These are phyloP conservation scores for Hirtodrosophila duncani DNA, from an alignment of 2,888 invertebrate genomes.

Conservation along the genomic window DNA sequence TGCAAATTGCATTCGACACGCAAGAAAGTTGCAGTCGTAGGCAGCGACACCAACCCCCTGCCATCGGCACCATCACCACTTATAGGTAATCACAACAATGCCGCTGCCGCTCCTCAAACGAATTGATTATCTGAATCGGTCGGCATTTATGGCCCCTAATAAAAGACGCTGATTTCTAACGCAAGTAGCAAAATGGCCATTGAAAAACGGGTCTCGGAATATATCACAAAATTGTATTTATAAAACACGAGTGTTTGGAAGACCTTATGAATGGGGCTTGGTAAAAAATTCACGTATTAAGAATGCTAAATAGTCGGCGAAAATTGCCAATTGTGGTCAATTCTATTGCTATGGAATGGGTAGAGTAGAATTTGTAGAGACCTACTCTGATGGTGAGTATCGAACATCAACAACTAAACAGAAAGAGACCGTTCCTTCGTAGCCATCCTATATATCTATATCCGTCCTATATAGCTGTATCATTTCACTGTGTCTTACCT, in stretches of 20 bases:
- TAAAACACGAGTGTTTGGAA: not conserved
- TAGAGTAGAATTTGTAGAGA: too few relatives aligned
- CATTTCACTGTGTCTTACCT: too few relatives aligned
- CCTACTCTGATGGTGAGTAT: too few relatives aligned
- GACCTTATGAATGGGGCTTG: constrained; percentile 23
- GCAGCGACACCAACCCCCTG: constrained; percentile 10
- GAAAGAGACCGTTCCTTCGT: too few relatives aligned
- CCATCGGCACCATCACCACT: not conserved
- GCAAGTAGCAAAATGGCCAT: not conserved
- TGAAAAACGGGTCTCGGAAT: not conserved
- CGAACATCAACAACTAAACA: too few relatives aligned
- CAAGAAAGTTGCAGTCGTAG: not conserved
- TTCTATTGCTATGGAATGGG: too few relatives aligned
- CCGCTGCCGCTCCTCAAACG: too few relatives aligned
- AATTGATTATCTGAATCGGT: constrained; percentile 16
- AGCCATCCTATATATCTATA: too few relatives aligned
- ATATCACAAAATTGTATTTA: not conserved
- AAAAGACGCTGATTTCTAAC: constrained; percentile 23
- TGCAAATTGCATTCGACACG: constrained; percentile 10
- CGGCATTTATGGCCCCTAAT: constrained; percentile 14
- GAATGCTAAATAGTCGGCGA: not conserved
- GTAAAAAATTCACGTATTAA: constrained; percentile 3
- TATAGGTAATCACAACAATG: too few relatives aligned
- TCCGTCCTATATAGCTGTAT: too few relatives aligned
- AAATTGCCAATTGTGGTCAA: not conserved